Conservation (phyloP, 2,888 invertebrate species). For the Seira musarum region DNA sequence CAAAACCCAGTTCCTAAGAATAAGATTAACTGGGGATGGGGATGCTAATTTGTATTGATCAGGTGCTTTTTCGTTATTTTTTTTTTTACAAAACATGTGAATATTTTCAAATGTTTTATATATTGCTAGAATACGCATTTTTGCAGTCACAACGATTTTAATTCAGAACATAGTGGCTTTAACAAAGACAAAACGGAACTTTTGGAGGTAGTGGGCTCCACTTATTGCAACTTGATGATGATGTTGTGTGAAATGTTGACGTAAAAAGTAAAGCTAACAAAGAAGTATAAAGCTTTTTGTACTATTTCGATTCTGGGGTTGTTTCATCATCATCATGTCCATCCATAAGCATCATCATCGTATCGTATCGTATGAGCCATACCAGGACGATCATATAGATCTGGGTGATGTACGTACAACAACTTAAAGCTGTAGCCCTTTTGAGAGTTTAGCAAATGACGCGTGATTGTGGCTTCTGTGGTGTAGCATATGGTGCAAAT, state of each 20-base stretch:
- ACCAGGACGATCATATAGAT: slow-evolving; percentile 41
- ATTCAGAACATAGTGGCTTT: too few species aligned
- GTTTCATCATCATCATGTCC: slow-evolving; percentile 3
- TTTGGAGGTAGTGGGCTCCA: too few species aligned
- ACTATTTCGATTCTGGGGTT: not conserved
- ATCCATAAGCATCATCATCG: slow-evolving; percentile 8
- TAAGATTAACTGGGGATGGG: too few species aligned
- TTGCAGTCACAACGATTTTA: too few species aligned
- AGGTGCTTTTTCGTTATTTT: too few species aligned
- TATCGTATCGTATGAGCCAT: too few species aligned
- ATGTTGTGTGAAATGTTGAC: not conserved
- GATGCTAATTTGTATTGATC: too few species aligned
- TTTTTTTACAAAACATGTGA: too few species aligned
- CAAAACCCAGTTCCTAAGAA: too few species aligned
- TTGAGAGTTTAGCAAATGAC: slow-evolving; percentile 64
- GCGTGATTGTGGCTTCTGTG: slow-evolving; percentile 66
- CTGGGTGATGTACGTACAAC: slow-evolving; percentile 55
- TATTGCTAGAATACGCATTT: too few species aligned
- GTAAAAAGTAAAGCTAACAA: not conserved
- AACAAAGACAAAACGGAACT: too few species aligned
- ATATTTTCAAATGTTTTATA: too few species aligned
- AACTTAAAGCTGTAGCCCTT: slow-evolving; percentile 51
- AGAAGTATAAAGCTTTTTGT: not conserved
- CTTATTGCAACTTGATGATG: not conserved
- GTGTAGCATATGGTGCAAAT: slow-evolving; percentile 69